Evolutionary conservation across 2,797 vertebrate genomes (phyloP).

Genomic region (Distichodus sexfasciatus): DNA sequence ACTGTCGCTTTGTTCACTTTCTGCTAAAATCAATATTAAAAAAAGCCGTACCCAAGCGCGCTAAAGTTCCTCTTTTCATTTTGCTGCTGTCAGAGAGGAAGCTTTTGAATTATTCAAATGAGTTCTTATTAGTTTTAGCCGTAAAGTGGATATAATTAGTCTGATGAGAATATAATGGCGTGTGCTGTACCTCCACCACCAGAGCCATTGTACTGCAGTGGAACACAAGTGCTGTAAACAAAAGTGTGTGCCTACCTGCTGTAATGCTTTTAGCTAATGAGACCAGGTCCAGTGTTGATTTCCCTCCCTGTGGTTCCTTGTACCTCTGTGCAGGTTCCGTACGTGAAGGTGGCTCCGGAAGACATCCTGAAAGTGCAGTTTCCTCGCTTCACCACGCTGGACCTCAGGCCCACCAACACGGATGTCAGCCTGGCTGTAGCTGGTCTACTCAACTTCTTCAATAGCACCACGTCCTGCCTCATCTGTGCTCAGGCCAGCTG

Average conservation of each 20-base stretch:
- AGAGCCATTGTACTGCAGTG: not conserved
- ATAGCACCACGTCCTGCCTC: constrained; percentile 95
- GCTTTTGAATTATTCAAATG: constrained; percentile 45
- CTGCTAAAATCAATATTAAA: no score
- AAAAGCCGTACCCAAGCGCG: no score
- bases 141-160: constrained; percentile 34
- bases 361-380: constrained; percentile 95
- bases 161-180: constrained; percentile 31
- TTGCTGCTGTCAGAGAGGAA: constrained; percentile 33
- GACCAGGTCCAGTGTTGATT: not conserved
- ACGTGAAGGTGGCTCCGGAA: constrained; percentile 96
- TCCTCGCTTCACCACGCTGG: constrained; percentile 95
- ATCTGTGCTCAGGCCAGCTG: constrained; percentile 98
- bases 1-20: no score
- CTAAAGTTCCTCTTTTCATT: constrained; percentile 24
- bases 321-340: constrained; percentile 82
- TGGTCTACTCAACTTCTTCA: constrained; percentile 93
- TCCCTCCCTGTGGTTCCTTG: not conserved
- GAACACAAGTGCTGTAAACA: constrained; percentile 12
- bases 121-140: constrained; percentile 37
- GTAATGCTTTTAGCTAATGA: constrained; percentile 20
- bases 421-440: constrained; percentile 96
- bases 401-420: constrained; percentile 94
- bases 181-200: not conserved
- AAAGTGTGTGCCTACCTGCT: constrained; percentile 11